Conservation (phyloP, 2,888 invertebrate genomes). For the Andricus quercusramuli region DNA sequence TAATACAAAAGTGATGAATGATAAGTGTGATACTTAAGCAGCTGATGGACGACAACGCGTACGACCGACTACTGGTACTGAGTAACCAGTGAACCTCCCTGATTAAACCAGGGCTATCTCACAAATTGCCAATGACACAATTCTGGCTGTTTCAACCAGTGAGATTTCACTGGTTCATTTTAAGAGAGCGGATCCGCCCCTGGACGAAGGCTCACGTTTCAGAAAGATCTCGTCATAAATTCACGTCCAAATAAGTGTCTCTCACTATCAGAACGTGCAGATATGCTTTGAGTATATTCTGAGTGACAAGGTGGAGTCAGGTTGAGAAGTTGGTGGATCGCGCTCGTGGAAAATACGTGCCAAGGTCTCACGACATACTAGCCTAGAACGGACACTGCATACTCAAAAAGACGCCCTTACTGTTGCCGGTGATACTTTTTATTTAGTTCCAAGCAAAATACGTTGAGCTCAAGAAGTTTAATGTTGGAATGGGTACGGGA, state of each 20-base stretch:
- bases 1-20: no score
- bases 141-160: no score
- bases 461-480: slow-evolving; percentile 33
- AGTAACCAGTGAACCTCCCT: no score
- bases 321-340: slow-evolving; percentile 18
- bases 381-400: slow-evolving; percentile 20
- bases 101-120: no score
- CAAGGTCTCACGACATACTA: slow-evolving; percentile 35
- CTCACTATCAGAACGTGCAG: background rate
- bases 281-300: slow-evolving; percentile 9
- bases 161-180: no score
- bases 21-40: no score
- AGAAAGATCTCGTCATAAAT: slow-evolving; percentile 6
- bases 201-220: background rate
- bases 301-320: background rate
- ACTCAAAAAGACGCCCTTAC: slow-evolving; percentile 13
- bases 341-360: slow-evolving; percentile 34
- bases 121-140: no score
- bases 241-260: slow-evolving; percentile 1
- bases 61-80: no score
- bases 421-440: slow-evolving; percentile 7
- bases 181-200: no score
- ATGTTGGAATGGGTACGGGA: slow-evolving; percentile 5
- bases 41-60: no score
- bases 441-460: slow-evolving; percentile 7